Conservation (phyloP, 2,888 invertebrate species). For the Capitulum mitella region DNA sequence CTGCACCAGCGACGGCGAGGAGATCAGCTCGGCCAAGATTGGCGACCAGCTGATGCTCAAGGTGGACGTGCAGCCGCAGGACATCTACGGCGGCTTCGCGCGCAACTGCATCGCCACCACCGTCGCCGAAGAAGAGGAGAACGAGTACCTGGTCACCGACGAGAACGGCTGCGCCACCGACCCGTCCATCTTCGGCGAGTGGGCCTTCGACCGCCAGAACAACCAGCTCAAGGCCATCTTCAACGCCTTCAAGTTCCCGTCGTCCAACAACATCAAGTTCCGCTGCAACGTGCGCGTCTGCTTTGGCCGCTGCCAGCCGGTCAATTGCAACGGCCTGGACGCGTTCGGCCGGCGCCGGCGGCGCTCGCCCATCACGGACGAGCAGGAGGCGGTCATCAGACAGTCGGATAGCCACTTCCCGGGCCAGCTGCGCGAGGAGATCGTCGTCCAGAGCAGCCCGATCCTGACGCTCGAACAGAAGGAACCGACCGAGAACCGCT, state of each 20-base stretch:
- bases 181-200: slow-evolving; percentile 84
- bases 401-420: slow-evolving; percentile 56
- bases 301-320: slow-evolving; percentile 90
- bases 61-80: slow-evolving; percentile 71
- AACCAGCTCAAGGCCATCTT: slow-evolving; percentile 79
- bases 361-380: slow-evolving; percentile 36
- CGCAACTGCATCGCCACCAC: slow-evolving; percentile 89
- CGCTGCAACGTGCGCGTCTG: slow-evolving; percentile 92
- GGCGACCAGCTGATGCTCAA: slow-evolving; percentile 80
- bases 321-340: slow-evolving; percentile 84
- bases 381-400: slow-evolving; percentile 48
- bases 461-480: slow-evolving; percentile 75
- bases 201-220: slow-evolving; percentile 79
- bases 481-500: slow-evolving; percentile 60
- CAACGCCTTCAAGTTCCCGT: slow-evolving; percentile 91
- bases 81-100: slow-evolving; percentile 89
- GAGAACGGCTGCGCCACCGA: slow-evolving; percentile 90
- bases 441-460: slow-evolving; percentile 83
- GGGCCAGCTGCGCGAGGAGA: slow-evolving; percentile 84
- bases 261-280: slow-evolving; percentile 87
- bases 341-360: slow-evolving; percentile 77
- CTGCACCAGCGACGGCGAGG: slow-evolving; percentile 73
- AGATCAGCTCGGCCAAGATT: slow-evolving; percentile 84
- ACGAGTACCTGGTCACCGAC: slow-evolving; percentile 86
- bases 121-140: slow-evolving; percentile 68